Evolutionary conservation across 1,140 invertebrate genomes (phyloP), one percentile per base, ranked within the genome.

Genomic region (Venustaconcha ellipsiformis): DNA sequence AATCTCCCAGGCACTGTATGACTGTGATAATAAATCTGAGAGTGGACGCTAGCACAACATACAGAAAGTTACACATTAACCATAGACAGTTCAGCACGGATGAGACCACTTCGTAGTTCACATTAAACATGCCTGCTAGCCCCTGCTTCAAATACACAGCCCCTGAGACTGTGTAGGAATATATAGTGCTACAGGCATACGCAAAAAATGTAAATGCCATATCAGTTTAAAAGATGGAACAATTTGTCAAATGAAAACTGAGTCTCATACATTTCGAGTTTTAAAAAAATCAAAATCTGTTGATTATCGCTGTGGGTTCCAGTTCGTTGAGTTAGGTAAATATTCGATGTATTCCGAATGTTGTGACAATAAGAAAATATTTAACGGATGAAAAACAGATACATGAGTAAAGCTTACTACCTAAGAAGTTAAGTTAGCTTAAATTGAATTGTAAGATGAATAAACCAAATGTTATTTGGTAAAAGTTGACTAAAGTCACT

Each of bases 1-100:
- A 83, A 57, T 83, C 82, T 15, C 67, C 64, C 6, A 72, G 14
- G 58, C 69, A 77, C 1, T 68, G 57, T 11, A 63, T 8, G 17
- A 72, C 15, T 26, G 70, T 72, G 48, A 66, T 68, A 30, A 72
- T 18, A 26, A 67, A 48, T 48, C 37, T 48, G 37, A 48, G 37
- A 11, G 37, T 48, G 37, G 6, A 48, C 37, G 11, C 37, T 48
- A 48, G 37, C 37, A 48, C 64, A 62, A 77, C 59, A 48, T 11
- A 77, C 8, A 77, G 17, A 37, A 68, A 67, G 17, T 77, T 72
- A 15, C 67, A 20, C 12, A 72, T 57, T 1, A 64, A 58, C 20
- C 56, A 68, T 20, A 77, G 18, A 57, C 58, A 48, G 62, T 37
- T 26, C 17, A 77, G 23, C 63, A 77, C 30, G 11, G 62, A 26